Evolutionary conservation across 2,888 invertebrate species (phyloP).

Genomic region (Piscicola geometra): DNA sequence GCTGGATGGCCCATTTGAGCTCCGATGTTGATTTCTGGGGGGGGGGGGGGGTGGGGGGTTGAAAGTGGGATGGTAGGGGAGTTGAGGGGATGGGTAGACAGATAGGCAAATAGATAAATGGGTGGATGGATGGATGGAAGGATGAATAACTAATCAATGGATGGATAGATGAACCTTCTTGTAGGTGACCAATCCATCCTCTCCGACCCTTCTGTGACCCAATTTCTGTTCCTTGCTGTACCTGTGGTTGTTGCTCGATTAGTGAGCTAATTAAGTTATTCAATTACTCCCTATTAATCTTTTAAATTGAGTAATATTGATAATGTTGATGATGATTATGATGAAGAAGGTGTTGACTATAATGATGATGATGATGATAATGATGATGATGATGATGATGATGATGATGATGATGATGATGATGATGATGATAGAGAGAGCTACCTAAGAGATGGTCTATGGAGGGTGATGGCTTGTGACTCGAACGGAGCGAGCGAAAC

Average conservation of each 20-base stretch:
- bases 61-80: no score
- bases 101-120: no score
- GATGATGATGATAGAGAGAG: not conserved
- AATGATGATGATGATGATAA: no score
- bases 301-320: no score
- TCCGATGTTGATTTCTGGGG: conserved; percentile 45
- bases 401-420: not conserved
- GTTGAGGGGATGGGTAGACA: not conserved
- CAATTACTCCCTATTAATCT: no score
- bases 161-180: conserved; percentile 74
- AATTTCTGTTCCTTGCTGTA: conserved; percentile 65
- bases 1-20: conserved; percentile 48
- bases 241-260: not conserved
- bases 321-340: no score
- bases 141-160: not conserved
- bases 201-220: conserved; percentile 92
- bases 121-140: no score
- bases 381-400: no score
- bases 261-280: no score
- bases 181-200: conserved; percentile 93
- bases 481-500: not conserved
- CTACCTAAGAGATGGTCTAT: not conserved
- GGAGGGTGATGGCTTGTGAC: not conserved
- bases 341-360: no score
- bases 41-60: not conserved